These are phyloP conservation scores for Melanocharis versteri DNA, from an alignment of 2,113 vertebrate species.

Conservation along the genomic window DNA sequence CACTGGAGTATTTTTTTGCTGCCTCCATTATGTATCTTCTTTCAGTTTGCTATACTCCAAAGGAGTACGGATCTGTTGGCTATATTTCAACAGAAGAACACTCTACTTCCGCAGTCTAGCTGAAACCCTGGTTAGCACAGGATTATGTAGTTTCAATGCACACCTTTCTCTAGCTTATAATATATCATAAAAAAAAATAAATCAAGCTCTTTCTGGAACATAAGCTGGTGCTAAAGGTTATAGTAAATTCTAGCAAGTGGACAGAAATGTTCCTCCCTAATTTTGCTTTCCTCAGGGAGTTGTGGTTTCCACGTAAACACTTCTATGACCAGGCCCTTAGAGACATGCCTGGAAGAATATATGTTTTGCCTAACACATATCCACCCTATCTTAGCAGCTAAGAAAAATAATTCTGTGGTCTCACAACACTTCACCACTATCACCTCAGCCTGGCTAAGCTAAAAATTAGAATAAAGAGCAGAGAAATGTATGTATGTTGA, in stretches of 20 bases:
- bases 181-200: not conserved
- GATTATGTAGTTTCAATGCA: not conserved
- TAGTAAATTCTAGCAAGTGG: constrained; percentile 34
- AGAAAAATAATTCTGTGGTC: constrained; percentile 9
- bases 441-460: constrained; percentile 3
- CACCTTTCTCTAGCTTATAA: not conserved
- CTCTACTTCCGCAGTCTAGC: not conserved
- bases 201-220: not conserved
- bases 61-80: not conserved
- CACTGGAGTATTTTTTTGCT: not conserved
- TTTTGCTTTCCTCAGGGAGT: constrained; percentile 28
- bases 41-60: not conserved
- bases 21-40: not conserved
- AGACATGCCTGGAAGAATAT: constrained; percentile 12
- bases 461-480: not conserved
- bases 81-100: not conserved
- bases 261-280: constrained; percentile 8
- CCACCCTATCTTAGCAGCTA: constrained; percentile 16
- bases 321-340: not conserved
- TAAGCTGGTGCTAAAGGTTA: constrained; percentile 1
- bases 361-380: constrained; percentile 13
- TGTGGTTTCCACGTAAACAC: constrained; percentile 60
- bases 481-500: not conserved
- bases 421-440: not conserved
- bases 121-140: not conserved